Base-by-base conservation (phyloP, 2,888 invertebrate species). In the Eristalis intricaria region DNA sequence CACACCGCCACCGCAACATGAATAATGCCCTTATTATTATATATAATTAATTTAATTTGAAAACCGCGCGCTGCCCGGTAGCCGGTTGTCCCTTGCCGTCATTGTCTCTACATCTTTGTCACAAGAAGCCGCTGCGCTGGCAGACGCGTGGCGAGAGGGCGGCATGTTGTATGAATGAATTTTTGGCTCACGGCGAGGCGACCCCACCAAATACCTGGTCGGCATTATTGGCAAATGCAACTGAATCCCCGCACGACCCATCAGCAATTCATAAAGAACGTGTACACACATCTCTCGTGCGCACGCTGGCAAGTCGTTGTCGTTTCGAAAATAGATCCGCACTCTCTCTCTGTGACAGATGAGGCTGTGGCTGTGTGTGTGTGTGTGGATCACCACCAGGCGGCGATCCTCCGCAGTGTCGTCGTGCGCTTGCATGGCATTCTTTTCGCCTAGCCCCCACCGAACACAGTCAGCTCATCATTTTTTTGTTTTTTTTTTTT, bases 1-100 rank as follows among this genome's bases (percentile, higher is more conserved):
- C 40, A 40, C 3, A 0, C 40, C 15, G n/a, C 4, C 40, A 3
- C 23, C 1, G 50, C 23, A 61, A 50, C 69, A 69, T 77, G 61
- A 77, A 63, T 69, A 69, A 77, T 77, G 68, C 77, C 43, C 32
- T 69, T 69, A 77, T 77, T 77, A 77, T 77, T 69, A 69, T 77
- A 61, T 35, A 77, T 63, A 77, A 77, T 69, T 77, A 77, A 77
- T 69, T 69, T 69, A 61, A 77, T 69, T 69, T 77, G 76, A 32
- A 77, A 43, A 43, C 26, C 26, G 26, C 26, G 26, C 26, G 26
- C 26, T 26, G 26, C 26, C 26, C 26, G 26, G 43, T 68, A 11
- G 15, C 40, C 43, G 13, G 43, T 40, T 22, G 60, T 40, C 66
- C 50, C 22, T 3, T 56, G 43, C 13, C 56, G 58, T 61, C 40